Base-by-base conservation (phyloP, 2,888 invertebrate genomes). In the Drosophila emarginata region DNA sequence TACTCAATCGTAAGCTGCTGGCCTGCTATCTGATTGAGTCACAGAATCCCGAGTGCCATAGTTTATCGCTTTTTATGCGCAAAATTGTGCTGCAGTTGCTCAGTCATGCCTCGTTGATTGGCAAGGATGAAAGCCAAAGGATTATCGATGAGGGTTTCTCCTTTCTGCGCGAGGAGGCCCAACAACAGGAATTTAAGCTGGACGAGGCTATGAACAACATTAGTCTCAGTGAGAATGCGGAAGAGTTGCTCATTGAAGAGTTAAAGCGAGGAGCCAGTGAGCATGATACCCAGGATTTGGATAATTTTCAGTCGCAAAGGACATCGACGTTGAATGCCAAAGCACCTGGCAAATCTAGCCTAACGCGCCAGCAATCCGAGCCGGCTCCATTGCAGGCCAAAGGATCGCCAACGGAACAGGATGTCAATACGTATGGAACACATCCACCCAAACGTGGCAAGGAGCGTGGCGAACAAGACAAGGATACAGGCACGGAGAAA, bases 1-100 rank as follows among this genome's bases (percentile, higher is more conserved):
- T 92, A 15, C 80, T 92, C 4, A 96, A 96, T 89, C 93, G 96
- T 60, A 93, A 97, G 59, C 92, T 98, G 21, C 92, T 98, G 59
- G 97, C 97, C 0, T 94, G 97, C 89, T 98, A 98, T 90, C 97
- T 98, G 89, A 93, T 97, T 60, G 96, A 97, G 93, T 96, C 96
- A 0, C 95, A 97, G 87, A 96, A 96, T 86, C 96, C 96, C 57
- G 96, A 95, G 88, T 97, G 97, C 60, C 94, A 97, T 53, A 96
- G 96, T 1, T 94, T 97, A 0, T 95, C 96, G 51, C 95, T 96
- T 86, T 98, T 98, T 91, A 95, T 99, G 37, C 93, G 96, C 9
- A 96, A 96, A 12, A 91, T 98, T 23, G 97, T 97, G 2, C 94
- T 96, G 82, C 98, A 98, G 92, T 93, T 98, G 63, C 92, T 96